Base-by-base conservation (phyloP, 2,113 vertebrate genomes). In the Heterotis niloticus region DNA sequence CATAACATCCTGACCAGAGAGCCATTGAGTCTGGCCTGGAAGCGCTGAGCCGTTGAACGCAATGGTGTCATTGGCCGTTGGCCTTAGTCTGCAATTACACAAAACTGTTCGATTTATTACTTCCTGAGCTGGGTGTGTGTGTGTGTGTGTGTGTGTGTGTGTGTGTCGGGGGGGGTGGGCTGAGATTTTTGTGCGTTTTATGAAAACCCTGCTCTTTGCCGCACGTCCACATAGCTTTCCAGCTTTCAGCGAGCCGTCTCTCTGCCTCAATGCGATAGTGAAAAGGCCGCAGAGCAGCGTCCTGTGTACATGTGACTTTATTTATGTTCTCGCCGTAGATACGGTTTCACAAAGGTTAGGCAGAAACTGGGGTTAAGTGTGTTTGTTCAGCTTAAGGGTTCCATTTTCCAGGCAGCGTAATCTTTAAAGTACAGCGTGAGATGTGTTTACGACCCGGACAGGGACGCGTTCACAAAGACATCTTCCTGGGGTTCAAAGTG, bases 341-440 rank as follows among this genome's bases (percentile, higher is more conserved):
- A 81, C 56, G 28, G 57, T 81, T 81, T 77, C 80, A 81, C 68
- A 62, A 77, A 70, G 75, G 66, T 65, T 71, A 76, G 65, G 67
- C 64, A 52, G 68, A 77, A 70, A 71, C n/a, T 76, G 77, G 69
- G 81, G 70, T 85, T 78, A 79, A 85, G 84, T 82, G 62, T 72
- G 72, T 84, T 82, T 82, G 79, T 79, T 67, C 81, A 72, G 70
- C 65, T 65, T 76, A 82, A 76, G 64, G 11, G n/a, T 70, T 78
- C 81, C 51, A 52, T 82, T 82, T 82, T 78, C 65, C 67, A 71
- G 67, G 12, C 56, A 23, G 24, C 60, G 75, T 76, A 67, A 72
- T 26, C 65, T 72, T 54, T 78, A 73, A 66, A 77, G 60, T 34
- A 71, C 73, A 83, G 73, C 51, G 51, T 70, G 28, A 10, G 34